These are phyloP conservation scores for Atethmia centrago DNA, from an alignment of 2,888 invertebrate species.

Conservation along the genomic window DNA sequence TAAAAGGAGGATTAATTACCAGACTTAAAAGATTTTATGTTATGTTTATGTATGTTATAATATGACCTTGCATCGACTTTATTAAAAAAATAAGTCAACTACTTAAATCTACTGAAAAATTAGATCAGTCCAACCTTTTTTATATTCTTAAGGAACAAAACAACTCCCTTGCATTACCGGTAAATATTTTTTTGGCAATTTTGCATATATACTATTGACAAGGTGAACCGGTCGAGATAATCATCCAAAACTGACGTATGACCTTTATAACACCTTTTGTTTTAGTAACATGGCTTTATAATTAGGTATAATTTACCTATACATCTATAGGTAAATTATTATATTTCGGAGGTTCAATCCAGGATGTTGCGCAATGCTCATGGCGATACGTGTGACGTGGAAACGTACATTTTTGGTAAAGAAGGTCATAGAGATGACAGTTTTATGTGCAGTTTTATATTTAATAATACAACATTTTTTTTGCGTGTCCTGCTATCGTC, in stretches of 20 bases:
- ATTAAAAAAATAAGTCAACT: background rate
- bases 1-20: background rate
- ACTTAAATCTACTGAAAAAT: background rate
- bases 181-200: background rate
- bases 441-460: conserved; percentile 14
- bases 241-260: conserved; percentile 12
- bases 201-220: background rate
- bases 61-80: background rate
- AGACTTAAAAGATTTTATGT: background rate
- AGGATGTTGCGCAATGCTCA: conserved; percentile 18
- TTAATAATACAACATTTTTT: conserved; percentile 36
- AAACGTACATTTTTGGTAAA: conserved; percentile 14
- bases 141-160: background rate
- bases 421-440: conserved; percentile 4
- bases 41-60: background rate
- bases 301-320: background rate
- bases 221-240: conserved; percentile 24
- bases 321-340: background rate
- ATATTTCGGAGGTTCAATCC: background rate
- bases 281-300: background rate
- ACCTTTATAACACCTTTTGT: conserved; percentile 27
- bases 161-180: background rate
- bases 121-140: accelerated
- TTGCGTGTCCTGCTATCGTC: too few relatives aligned
- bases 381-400: conserved; percentile 6